phyloP scores from a whole-genome alignment of 1,140 invertebrate genomes.

The Orchesella cincta region DNA sequence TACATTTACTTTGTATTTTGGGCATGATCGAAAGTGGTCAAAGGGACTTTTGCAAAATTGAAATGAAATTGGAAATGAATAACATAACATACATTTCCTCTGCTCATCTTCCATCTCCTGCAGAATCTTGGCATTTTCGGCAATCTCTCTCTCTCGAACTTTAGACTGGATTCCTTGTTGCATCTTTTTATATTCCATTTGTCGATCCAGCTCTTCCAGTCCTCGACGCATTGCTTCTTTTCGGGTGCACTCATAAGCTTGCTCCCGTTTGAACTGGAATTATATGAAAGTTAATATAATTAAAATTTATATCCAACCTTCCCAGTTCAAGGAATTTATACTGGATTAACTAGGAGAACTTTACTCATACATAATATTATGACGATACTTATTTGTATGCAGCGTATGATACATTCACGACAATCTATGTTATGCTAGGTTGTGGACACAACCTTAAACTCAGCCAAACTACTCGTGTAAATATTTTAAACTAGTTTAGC shows the following conservation, averaged over 20 bases:
- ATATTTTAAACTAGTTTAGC: background rate
- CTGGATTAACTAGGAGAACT: no score
- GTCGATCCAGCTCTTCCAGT: constrained; percentile 28
- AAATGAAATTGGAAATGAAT: background rate
- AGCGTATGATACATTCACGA: no score
- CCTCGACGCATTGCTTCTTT: constrained; percentile 2
- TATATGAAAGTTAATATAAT: background rate
- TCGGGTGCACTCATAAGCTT: constrained; percentile 32
- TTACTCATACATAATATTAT: no score
- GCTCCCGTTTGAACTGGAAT: constrained; percentile 33
- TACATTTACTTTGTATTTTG: no score
- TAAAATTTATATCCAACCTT: background rate
- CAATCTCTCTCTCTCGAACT: constrained; percentile 39
- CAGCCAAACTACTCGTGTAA: background rate
- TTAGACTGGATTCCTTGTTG: constrained; percentile 23
- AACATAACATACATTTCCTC: constrained; percentile 32
- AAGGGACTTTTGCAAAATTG: no score
- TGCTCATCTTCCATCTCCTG: constrained; percentile 33
- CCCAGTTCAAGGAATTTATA: background rate
- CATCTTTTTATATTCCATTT: constrained; percentile 41
- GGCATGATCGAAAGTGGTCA: no score
- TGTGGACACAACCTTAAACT: no score
- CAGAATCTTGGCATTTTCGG: constrained; percentile 29
- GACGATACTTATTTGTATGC: no score
- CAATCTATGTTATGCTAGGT: no score